Evolutionary conservation across 2,113 vertebrate species (phyloP), one percentile per base, ranked within the genome.

Genomic region (Oreochromis aureus): DNA sequence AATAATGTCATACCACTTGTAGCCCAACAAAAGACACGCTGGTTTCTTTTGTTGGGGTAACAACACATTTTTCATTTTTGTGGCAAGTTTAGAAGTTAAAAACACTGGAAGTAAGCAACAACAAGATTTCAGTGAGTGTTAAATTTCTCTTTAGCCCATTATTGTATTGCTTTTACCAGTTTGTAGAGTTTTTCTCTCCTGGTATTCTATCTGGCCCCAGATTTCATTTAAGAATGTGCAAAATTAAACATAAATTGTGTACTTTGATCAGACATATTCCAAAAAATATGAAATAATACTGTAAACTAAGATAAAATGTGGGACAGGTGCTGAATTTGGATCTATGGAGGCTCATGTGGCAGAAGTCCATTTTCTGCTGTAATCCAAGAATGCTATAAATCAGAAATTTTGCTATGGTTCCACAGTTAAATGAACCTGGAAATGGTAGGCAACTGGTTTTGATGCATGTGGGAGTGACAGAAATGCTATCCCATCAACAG

Each of bases 361-460:
- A 78, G 73, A 53, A 0, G 4, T 19, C 69, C 44, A 32, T 78
- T 51, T 30, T 48, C 71, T 48, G 10, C 24, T 48, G 16, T 48
- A 76, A 30, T 76, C 24, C 71, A 76, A 3, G 15, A 48, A 30
- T 78, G 27, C 71, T 51, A 32, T 51, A 51, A 78, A 11, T 78
- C 16, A n/a, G 2, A 78, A 78, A 51, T 12, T 78, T 53, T 53
- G 16, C 73, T 32, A 30, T 13, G 18, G 16, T 53, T 34, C 10
- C 16, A 78, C 10, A 8, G 2, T 12, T 78, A 51, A 51, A 78
- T 53, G 6, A 51, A 51, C 39, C 22, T 73, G 39, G 66, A 27
- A 73, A 73, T 73, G 41, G 41, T 73, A 46, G 41, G 69, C 41
- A 73, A 27, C 46, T 78, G 27, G 27, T 19, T 78, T 78, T 51